Evolutionary conservation across 2,113 vertebrate species (phyloP), one percentile per base, ranked within the genome.

Genomic region (Anthoscopus minutus): DNA sequence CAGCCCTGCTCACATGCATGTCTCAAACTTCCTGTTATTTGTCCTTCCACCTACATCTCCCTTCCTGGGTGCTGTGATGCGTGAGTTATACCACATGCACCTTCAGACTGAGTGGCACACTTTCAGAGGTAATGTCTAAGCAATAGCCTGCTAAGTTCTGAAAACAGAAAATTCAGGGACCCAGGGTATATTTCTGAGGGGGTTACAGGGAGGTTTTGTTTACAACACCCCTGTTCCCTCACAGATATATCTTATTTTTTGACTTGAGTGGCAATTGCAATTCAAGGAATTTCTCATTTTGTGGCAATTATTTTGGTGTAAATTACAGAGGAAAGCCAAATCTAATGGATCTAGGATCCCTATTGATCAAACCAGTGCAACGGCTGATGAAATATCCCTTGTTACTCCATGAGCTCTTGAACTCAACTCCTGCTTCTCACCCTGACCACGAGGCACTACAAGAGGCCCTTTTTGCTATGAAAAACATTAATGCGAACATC

Each of bases 341-440:
- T 89, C 92, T 99, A 84, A 95, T 98, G 94, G 98, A 99, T 90
- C 99, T 99, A 99, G 99, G 99, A 60, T 99, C 99, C 22, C 95
- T 99, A 86, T 97, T 99, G 96, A 99, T 99, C 96, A 99, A 99
- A 89, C 99, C 99, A 5, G 98, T 99, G 38, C 99, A 99, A 93
- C 98, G 99, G 21, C 97, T 99, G 95, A 99, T 99, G 99, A 99
- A 99, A 95, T 99, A 99, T 67, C 99, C 99, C 0, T 94, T 99
- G 85, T 95, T 99, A 67, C 97, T 99, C 54, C 96, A 96, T 27
- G 99, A 99, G 89, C 98, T 99, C 58, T 98, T 98, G 97, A 98
- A 98, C 74, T 97, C 99, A 37, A 99, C 99, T 18, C 99, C 99
- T 28, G 89, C 97, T n/a, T 97, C 98, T 85, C 99, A 99, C 87